Evolutionary conservation across 2,113 vertebrate species (phyloP), one percentile per base, ranked within the genome.

Genomic region (Porphyrio hochstetteri): DNA sequence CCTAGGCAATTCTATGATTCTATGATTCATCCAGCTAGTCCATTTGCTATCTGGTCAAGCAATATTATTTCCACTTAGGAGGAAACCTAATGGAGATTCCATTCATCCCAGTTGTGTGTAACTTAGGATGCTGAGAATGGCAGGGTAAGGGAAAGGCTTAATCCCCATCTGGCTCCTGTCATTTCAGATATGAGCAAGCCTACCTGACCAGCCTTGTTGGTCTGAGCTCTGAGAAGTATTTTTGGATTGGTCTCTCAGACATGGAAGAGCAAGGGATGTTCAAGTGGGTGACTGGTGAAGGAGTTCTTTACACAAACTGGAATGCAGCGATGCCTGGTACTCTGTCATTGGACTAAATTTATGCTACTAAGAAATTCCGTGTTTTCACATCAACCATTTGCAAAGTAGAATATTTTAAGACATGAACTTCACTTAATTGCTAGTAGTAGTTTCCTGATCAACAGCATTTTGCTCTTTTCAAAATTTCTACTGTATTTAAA

Each of bases 261-360:
- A 94, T 67, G 15, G 97, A 95, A 28, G 96, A 98, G 36, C 97
- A 40, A 79, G 96, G 95, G n/a, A 97, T 69, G 24, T 99, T 99
- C 82, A 96, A 93, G 40, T 99, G 99, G 98, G 98, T 93, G 11
- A 98, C 97, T 10, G 92, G 83, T 11, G 97, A 98, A 94, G 83
- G 68, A 4, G 98, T 99, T 84, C 96, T 92, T 14, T 99, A 99
- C 94, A 99, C 98, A 40, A 98, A 99, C 97, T 99, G 99, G 97
- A 99, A 99, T 13, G 67, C 97, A 1, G 98, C 98, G 60, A 99
- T 99, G 98, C 99, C 99, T 98, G 99, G 99, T 99, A 98, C 17
- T 92, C 65, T 71, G 8, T 25, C 50, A n/a, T 1, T 33, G 38
- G 10, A 77, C 20, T 63, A 77, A 76, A 52, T 61, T 57, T 60